Conservation (phyloP, 2,888 invertebrate species). For the Ctenicera cuprea region DNA sequence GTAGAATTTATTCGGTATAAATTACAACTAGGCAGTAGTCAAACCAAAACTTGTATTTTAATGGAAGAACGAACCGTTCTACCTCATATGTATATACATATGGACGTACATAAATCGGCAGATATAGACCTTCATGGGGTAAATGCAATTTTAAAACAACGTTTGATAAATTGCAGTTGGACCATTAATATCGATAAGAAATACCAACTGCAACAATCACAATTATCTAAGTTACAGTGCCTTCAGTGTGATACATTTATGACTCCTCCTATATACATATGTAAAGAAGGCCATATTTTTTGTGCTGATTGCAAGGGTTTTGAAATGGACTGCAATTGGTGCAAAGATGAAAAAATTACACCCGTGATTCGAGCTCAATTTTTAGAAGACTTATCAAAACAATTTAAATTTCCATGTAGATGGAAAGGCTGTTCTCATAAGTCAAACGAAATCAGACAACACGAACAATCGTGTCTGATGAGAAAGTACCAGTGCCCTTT, state of each 20-base stretch:
- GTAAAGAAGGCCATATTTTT: background rate
- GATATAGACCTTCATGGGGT: background rate
- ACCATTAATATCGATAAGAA: background rate
- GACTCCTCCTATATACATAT: background rate
- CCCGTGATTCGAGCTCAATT: background rate
- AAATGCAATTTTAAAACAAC: background rate
- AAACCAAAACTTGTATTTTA: background rate
- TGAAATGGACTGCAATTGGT: background rate
- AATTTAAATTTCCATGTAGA: background rate
- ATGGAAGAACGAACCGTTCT: background rate
- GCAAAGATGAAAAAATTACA: background rate
- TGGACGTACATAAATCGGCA: background rate
- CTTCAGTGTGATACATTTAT: background rate
- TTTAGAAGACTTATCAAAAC: background rate
- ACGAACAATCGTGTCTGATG: conserved; percentile 8
- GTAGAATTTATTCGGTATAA: background rate
- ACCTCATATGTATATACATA: background rate
- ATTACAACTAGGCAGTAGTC: background rate
- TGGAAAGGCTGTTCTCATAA: conserved; percentile 1
- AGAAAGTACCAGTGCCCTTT: background rate
- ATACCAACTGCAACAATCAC: background rate
- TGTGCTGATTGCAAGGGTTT: conserved; percentile 10
- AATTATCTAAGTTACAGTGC: background rate
- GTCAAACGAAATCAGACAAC: background rate
- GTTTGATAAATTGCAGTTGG: background rate